phyloP scores from a whole-genome alignment of 1,140 invertebrate genomes.

The Chelonus insularis region DNA sequence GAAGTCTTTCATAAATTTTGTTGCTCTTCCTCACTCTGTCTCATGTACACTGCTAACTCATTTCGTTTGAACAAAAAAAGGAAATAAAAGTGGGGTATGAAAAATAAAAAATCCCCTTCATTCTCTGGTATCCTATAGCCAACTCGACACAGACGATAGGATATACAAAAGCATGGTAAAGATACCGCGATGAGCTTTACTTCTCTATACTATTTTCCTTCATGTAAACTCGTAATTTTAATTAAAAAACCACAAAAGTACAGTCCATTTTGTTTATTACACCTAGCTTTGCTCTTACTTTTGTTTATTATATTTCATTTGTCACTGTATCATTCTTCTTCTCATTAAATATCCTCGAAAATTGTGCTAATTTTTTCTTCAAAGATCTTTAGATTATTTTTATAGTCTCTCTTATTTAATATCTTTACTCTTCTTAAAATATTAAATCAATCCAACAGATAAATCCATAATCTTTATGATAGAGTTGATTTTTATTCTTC shows the following conservation, averaged over 20 bases:
- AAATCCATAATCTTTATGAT: neutral
- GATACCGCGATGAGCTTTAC: conserved; percentile 4
- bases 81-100: conserved; percentile 20
- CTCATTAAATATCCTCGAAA: neutral
- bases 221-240: conserved; percentile 23
- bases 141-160: neutral
- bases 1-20: conserved; percentile 25
- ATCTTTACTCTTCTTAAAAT: too few relatives aligned
- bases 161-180: conserved; percentile 10
- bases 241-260: conserved; percentile 22
- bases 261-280: conserved; percentile 28
- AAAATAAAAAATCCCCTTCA: neutral
- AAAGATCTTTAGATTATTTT: conserved; percentile 5
- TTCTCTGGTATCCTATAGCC: neutral
- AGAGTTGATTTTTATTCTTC: neutral
- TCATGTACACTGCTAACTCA: conserved; percentile 27
- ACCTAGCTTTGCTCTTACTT: neutral
- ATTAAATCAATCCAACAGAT: neutral
- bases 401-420: neutral
- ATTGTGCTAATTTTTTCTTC: conserved; percentile 16
- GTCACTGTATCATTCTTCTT: neutral
- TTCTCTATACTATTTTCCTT: neutral
- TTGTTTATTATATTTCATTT: conserved; percentile 16
- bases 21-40: neutral
- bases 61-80: conserved; percentile 22